phyloP scores from a whole-genome alignment of 2,113 vertebrate species.

The Stegostoma tigrinum region DNA sequence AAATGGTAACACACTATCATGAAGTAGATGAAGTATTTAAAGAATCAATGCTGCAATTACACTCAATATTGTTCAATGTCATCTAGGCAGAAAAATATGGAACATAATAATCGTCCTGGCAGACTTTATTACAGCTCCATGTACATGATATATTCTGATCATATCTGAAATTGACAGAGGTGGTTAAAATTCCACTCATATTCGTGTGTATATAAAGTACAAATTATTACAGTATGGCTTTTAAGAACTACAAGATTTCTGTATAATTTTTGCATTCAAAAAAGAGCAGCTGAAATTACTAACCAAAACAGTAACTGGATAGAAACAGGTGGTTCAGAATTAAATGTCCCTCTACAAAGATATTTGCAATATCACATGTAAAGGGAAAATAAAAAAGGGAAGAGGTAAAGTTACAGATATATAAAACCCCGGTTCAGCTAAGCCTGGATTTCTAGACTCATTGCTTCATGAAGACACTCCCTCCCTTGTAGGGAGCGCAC shows the following conservation, averaged over 20 bases:
- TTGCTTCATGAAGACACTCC: too few relatives aligned
- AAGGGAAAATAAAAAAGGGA: neutral
- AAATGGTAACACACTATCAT: neutral
- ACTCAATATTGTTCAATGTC: neutral
- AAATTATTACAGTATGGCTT: neutral
- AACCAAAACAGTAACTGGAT: neutral
- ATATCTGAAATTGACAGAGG: neutral
- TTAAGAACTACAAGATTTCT: neutral
- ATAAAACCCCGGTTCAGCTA: neutral
- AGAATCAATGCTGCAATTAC: conserved; percentile 11
- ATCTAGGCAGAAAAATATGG: neutral
- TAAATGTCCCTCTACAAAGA: neutral
- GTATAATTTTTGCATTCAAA: neutral
- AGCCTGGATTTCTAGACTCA: too few relatives aligned
- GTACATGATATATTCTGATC: neutral
- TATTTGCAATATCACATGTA: neutral
- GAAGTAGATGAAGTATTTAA: neutral
- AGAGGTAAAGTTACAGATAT: neutral
- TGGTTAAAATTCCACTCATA: neutral
- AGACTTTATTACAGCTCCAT: neutral
- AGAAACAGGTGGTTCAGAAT: neutral
- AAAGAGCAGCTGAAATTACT: neutral
- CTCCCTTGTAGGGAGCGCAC: too few relatives aligned
- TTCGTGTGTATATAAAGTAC: neutral
- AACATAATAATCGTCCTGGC: neutral